Conservation (phyloP, 2,113 vertebrate species). For the Himantopus leucocephalus region DNA sequence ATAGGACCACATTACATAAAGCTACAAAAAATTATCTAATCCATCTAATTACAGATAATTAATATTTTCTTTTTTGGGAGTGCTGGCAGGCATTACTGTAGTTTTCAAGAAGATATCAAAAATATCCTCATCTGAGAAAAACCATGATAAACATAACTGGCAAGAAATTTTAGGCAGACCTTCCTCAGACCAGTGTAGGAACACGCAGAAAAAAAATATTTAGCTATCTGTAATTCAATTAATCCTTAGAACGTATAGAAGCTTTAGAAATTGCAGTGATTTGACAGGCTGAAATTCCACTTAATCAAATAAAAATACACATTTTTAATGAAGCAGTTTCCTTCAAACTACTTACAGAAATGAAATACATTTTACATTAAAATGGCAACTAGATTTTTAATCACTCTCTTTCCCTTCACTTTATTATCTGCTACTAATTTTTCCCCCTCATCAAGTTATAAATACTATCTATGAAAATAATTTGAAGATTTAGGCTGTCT, state of each 20-base stretch:
- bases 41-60: slow-evolving; percentile 51
- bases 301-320: neutral
- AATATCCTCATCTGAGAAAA: slow-evolving; percentile 33
- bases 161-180: neutral
- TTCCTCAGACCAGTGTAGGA: neutral
- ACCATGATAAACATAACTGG: neutral
- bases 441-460: neutral
- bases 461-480: neutral
- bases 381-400: neutral
- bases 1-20: neutral
- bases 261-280: neutral
- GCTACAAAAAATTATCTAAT: slow-evolving; percentile 48
- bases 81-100: slow-evolving; percentile 12
- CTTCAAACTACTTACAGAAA: neutral
- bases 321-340: neutral
- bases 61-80: slow-evolving; percentile 31
- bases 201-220: neutral
- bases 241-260: neutral
- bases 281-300: neutral
- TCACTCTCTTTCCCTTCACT: neutral
- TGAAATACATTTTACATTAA: neutral
- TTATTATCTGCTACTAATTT: neutral
- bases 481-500: neutral
- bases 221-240: neutral
- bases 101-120: slow-evolving; percentile 19